Evolutionary conservation across 2,888 invertebrate species (phyloP), one percentile per base, ranked within the genome.

Genomic region (Subacronicta megacephala): DNA sequence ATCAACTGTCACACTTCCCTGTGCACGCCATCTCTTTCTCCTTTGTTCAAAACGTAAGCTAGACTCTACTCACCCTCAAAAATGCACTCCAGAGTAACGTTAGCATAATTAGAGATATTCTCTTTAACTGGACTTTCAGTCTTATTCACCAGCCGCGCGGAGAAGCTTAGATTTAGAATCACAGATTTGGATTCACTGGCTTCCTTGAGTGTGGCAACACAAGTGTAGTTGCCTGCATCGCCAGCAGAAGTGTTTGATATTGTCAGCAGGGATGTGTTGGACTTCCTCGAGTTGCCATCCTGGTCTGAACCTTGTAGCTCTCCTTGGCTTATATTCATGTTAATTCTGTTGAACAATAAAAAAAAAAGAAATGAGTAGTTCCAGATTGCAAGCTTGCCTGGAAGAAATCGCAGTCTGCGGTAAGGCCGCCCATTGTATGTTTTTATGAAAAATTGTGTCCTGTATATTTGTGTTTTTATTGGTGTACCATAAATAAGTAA

Each of bases 11-110:
- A n/a, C n/a, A n/a, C n/a, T n/a, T n/a, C n/a, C n/a, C n/a, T n/a
- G n/a, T n/a, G n/a, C n/a, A n/a, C n/a, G n/a, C n/a, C n/a, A n/a
- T n/a, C n/a, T n/a, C n/a, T n/a, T n/a, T n/a, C n/a, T n/a, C n/a
- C n/a, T n/a, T n/a, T n/a, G n/a, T n/a, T n/a, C n/a, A n/a, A n/a
- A n/a, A n/a, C n/a, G n/a, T n/a, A n/a, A n/a, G n/a, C n/a, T n/a
- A n/a, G n/a, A n/a, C n/a, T n/a, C n/a, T 10, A 71, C 82, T 74
- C 58, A 94, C 94, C 88, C 88, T 93, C 88, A 76, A 94, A 94
- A 42, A 83, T 62, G 76, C 94, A 94, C 31, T 70, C 72, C 77
- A 92, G 62, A 0, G 75, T 80, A 0, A 88, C 80, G 46, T 79
- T 82, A 0, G 63, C 76, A 10, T 75, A 73, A 7, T 85, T 76